phyloP scores from a whole-genome alignment of 2,888 invertebrate species.

The Dasysyrphus albostriatus region DNA sequence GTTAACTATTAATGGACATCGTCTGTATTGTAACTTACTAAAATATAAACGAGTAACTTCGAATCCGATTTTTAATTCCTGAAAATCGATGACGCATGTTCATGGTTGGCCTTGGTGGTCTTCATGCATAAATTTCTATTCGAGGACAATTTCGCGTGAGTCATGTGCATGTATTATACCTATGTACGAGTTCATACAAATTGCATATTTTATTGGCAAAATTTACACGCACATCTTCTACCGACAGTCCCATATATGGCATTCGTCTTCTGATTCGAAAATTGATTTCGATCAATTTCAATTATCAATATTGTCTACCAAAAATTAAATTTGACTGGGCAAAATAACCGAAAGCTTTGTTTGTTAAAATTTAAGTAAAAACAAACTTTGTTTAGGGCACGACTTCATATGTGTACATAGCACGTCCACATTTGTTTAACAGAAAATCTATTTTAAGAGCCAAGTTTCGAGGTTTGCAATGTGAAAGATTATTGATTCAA shows the following conservation, averaged over 20 bases:
- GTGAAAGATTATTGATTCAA: not conserved
- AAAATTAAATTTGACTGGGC: not conserved
- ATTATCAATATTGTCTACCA: not conserved
- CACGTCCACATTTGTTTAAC: not conserved
- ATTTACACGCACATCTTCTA: not conserved
- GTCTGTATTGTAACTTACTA: not conserved
- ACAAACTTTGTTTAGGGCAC: not conserved
- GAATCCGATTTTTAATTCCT: not conserved
- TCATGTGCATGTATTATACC: not conserved
- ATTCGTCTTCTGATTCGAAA: not conserved
- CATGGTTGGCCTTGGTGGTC: not conserved
- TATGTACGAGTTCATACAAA: not conserved
- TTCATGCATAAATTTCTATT: constrained; percentile 5
- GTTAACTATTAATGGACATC: not conserved
- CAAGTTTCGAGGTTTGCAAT: not conserved
- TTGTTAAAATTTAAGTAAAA: constrained; percentile 11
- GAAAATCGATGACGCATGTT: not conserved
- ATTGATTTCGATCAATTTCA: not conserved
- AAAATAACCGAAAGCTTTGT: not conserved
- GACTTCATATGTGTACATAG: not conserved
- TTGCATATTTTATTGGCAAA: constrained; percentile 1
- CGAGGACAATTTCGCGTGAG: not conserved
- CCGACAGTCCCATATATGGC: not conserved
- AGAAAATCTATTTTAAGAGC: not conserved
- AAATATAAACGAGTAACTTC: not conserved